A percentile compares a stretch with the other conserved stretches of the same genome.
Evolutionary conservation across 2,888 invertebrate genomes (phyloP).

Genomic region (Drosophila limbata): DNA sequence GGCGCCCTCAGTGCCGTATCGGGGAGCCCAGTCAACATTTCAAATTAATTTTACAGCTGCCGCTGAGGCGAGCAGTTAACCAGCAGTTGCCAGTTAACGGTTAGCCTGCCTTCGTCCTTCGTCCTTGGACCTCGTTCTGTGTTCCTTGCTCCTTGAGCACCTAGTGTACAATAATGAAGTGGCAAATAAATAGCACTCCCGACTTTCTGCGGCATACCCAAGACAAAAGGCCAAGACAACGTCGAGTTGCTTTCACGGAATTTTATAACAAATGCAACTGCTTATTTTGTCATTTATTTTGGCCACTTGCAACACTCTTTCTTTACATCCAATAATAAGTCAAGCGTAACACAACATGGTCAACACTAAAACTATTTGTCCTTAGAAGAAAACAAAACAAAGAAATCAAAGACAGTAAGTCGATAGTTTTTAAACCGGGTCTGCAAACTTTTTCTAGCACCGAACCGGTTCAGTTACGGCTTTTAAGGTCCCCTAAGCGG

Average conservation of each 20-base stretch:
- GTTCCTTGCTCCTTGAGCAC: slow-evolving; percentile 29
- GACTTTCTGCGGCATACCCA: slow-evolving; percentile 38
- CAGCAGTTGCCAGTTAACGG: slow-evolving; percentile 34
- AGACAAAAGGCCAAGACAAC: slow-evolving; percentile 34
- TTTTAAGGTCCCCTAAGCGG: too few relatives aligned
- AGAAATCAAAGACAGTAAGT: background rate
- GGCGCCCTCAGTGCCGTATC: slow-evolving; percentile 1
- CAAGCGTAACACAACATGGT: background rate
- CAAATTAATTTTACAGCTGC: slow-evolving; percentile 78
- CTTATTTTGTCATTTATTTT: slow-evolving; percentile 68
- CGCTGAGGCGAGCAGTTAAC: slow-evolving; percentile 44
- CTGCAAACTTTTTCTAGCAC: too few relatives aligned
- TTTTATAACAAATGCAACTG: slow-evolving; percentile 59
- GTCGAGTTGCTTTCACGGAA: slow-evolving; percentile 27
- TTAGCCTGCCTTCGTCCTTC: slow-evolving; percentile 17
- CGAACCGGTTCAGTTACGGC: too few relatives aligned
- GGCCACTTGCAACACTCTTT: slow-evolving; percentile 23
- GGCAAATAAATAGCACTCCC: slow-evolving; percentile 72
- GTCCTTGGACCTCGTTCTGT: slow-evolving; percentile 34
- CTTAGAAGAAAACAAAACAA: background rate
- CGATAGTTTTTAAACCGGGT: too few relatives aligned
- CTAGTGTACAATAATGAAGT: slow-evolving; percentile 70
- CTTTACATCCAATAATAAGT: background rate
- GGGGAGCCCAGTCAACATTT: slow-evolving; percentile 56
- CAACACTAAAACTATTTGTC: background rate